phyloP scores from a whole-genome alignment of 2,888 invertebrate genomes.

The Alcis repandata region DNA sequence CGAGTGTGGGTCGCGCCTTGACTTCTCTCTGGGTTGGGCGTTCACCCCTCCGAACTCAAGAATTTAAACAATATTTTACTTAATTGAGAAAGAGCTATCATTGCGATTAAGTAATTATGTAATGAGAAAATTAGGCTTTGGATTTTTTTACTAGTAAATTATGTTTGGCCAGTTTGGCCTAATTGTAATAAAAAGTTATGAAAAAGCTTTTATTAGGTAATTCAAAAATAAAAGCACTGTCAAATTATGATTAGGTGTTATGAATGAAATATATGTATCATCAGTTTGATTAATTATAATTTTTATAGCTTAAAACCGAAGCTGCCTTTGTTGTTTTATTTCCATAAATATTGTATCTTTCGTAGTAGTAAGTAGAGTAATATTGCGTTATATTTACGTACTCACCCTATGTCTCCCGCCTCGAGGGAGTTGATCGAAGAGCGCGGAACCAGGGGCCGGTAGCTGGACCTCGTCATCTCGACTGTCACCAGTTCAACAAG shows the following conservation, averaged over 20 bases:
- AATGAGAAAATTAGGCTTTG: not conserved
- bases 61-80: conserved; percentile 1
- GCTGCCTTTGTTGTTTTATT: not conserved
- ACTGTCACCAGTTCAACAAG: conserved; percentile 23
- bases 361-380: not conserved
- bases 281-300: not conserved
- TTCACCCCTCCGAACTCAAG: conserved; percentile 27
- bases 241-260: too few species aligned
- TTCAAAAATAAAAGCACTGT: too few species aligned
- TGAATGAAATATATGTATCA: not conserved
- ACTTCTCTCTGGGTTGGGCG: conserved; percentile 29
- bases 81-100: not conserved
- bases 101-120: too few species aligned
- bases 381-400: conserved; percentile 24
- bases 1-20: conserved; percentile 10
- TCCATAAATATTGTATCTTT: not conserved
- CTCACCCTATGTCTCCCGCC: conserved; percentile 76
- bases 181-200: too few species aligned
- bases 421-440: conserved; percentile 77
- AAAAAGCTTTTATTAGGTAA: too few species aligned
- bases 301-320: not conserved
- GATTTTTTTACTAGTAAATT: not conserved
- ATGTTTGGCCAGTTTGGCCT: too few species aligned
- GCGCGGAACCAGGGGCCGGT: conserved; percentile 78
- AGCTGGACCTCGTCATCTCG: conserved; percentile 80